phyloP scores from a whole-genome alignment of 1,140 invertebrate species.

The Nasonia longicornis region DNA sequence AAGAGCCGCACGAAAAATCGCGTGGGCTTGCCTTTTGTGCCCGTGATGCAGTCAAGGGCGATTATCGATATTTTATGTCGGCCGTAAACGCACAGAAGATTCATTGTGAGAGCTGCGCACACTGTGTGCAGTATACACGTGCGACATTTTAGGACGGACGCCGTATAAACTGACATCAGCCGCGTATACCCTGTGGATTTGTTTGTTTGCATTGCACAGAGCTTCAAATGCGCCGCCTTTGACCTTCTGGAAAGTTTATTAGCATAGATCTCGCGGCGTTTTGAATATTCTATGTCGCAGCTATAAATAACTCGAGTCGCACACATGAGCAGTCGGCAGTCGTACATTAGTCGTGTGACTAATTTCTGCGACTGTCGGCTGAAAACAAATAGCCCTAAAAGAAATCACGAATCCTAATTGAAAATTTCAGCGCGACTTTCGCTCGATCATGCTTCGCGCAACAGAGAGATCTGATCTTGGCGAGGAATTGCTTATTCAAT shows the following conservation, averaged over 20 bases:
- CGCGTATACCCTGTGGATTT: neutral
- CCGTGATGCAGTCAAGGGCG: neutral
- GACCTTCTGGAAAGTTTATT: conserved; percentile 1
- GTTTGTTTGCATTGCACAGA: conserved; percentile 3
- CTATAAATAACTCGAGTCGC: neutral
- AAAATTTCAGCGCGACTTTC: neutral
- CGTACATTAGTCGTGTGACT: conserved; percentile 8
- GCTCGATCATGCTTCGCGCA: neutral
- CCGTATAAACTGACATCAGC: neutral
- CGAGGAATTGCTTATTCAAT: neutral
- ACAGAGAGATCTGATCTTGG: neutral
- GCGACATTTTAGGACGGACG: neutral
- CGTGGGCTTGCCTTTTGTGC: neutral
- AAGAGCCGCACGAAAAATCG: neutral
- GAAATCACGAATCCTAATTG: neutral
- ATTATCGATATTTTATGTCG: neutral
- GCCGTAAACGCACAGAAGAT: neutral
- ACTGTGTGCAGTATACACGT: neutral
- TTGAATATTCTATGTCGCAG: neutral
- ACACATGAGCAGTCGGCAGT: neutral
- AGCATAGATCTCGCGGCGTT: neutral
- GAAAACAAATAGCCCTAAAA: neutral
- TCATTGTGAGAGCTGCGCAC: too few species aligned
- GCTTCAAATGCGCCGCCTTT: conserved; percentile 8
- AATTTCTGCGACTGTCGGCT: neutral